These are phyloP conservation scores for Drosophila ogumai DNA, from an alignment of 1,140 invertebrate genomes.

Conservation along the genomic window DNA sequence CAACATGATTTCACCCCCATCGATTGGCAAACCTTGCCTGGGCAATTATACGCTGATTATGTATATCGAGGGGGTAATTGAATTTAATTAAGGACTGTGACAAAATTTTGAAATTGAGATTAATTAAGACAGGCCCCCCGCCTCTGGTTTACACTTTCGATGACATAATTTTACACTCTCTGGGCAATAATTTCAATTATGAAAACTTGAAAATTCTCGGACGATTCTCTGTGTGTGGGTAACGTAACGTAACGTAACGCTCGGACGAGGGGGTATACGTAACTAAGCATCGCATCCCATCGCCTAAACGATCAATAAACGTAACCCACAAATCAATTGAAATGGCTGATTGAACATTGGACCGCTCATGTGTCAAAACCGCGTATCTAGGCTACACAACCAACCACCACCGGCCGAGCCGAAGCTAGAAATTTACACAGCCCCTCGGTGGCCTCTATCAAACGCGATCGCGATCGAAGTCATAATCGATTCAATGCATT, in stretches of 20 bases:
- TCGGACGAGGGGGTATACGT: background rate
- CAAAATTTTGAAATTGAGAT: conserved; percentile 48
- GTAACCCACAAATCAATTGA: conserved; percentile 76
- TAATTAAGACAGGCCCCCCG: conserved; percentile 49
- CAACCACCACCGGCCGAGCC: conserved; percentile 18
- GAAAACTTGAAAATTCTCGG: conserved; percentile 47
- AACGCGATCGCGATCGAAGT: conserved; percentile 52
- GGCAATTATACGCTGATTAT: conserved; percentile 58
- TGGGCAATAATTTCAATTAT: conserved; percentile 10
- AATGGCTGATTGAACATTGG: conserved; percentile 70
- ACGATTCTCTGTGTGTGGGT: conserved; percentile 21
- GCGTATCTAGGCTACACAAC: conserved; percentile 56
- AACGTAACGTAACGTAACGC: conserved; percentile 7
- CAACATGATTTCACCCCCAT: conserved; percentile 28
- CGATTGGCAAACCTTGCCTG: conserved; percentile 18
- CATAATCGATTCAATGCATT: conserved; percentile 73
- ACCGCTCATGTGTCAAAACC: conserved; percentile 64
- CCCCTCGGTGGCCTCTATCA: conserved; percentile 38
- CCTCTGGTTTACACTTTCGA: conserved; percentile 38
- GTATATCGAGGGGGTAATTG: conserved; percentile 54
- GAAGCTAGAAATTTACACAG: conserved; percentile 59
- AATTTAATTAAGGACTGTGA: conserved; percentile 68
- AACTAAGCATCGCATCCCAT: conserved; percentile 11
- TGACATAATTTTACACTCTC: conserved; percentile 27
- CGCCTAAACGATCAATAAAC: conserved; percentile 51